phyloP scores from a whole-genome alignment of 2,888 invertebrate genomes.

The Pammene aurita region DNA sequence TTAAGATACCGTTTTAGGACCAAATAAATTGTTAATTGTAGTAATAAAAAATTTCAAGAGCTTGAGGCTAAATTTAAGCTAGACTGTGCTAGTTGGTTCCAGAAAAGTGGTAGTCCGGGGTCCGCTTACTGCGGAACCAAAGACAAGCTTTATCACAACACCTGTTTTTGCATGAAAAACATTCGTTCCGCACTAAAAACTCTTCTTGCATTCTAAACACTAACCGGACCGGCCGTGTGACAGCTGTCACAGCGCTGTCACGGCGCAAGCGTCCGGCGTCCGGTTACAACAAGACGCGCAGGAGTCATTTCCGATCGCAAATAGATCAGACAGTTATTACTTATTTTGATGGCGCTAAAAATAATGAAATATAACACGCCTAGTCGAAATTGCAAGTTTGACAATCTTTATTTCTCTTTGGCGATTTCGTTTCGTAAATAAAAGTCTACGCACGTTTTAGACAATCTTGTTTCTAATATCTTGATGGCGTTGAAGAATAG shows the following conservation, averaged over 20 bases:
- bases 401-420: neutral
- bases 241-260: conserved; percentile 81
- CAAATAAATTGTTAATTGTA: too few relatives aligned
- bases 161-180: conserved; percentile 21
- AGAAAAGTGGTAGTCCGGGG: neutral
- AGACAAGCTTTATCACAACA: neutral
- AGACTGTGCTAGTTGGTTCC: too few relatives aligned
- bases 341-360: conserved; percentile 28
- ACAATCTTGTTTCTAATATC: neutral
- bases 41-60: too few relatives aligned
- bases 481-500: too few relatives aligned
- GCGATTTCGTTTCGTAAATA: neutral
- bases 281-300: conserved; percentile 77
- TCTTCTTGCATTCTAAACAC: conserved; percentile 54
- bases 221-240: conserved; percentile 70
- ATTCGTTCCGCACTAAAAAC: conserved; percentile 37
- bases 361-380: conserved; percentile 20
- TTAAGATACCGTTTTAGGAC: too few relatives aligned
- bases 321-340: conserved; percentile 46
- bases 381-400: conserved; percentile 11
- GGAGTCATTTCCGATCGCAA: conserved; percentile 75
- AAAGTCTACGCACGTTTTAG: neutral
- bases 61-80: too few relatives aligned
- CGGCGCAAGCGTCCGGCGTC: conserved; percentile 72
- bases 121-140: neutral